These are phyloP conservation scores for Xanthorhoe spadicearia DNA, from an alignment of 2,888 invertebrate genomes.

Conservation along the genomic window DNA sequence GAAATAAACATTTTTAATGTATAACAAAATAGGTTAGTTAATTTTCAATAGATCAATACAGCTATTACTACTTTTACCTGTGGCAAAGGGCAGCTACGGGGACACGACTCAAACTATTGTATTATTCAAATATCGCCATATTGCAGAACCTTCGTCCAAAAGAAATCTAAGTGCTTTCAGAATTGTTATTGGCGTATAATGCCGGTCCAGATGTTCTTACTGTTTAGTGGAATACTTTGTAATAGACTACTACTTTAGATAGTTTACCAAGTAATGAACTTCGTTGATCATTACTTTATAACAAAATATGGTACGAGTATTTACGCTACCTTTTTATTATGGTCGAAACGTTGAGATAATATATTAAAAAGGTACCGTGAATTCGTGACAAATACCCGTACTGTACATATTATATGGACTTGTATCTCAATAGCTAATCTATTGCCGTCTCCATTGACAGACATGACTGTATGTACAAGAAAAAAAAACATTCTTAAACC, in stretches of 20 bases:
- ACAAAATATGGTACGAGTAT: no score
- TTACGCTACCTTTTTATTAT: no score
- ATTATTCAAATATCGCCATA: slow-evolving; percentile 68
- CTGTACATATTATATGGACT: no score
- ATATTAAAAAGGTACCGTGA: no score
- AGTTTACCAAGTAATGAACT: neutral
- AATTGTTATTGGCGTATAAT: slow-evolving; percentile 41
- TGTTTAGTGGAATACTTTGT: slow-evolving; percentile 1
- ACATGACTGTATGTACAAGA: no score
- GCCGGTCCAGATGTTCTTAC: slow-evolving; percentile 17
- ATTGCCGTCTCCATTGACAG: no score
- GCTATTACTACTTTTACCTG: slow-evolving; percentile 8
- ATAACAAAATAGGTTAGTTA: neutral
- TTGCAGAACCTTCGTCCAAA: slow-evolving; percentile 53
- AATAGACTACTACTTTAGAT: neutral
- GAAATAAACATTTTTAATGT: no score
- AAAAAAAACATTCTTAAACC: no score
- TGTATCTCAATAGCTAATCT: no score
- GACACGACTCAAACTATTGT: slow-evolving; percentile 61
- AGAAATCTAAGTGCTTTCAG: slow-evolving; percentile 45
- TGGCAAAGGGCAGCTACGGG: slow-evolving; percentile 40
- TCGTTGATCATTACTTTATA: no score
- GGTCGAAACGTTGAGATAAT: no score
- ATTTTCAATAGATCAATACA: slow-evolving; percentile 3
- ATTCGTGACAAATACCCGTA: no score